phyloP scores from a whole-genome alignment of 2,888 invertebrate genomes.

The Cryptosula pallasiana region DNA sequence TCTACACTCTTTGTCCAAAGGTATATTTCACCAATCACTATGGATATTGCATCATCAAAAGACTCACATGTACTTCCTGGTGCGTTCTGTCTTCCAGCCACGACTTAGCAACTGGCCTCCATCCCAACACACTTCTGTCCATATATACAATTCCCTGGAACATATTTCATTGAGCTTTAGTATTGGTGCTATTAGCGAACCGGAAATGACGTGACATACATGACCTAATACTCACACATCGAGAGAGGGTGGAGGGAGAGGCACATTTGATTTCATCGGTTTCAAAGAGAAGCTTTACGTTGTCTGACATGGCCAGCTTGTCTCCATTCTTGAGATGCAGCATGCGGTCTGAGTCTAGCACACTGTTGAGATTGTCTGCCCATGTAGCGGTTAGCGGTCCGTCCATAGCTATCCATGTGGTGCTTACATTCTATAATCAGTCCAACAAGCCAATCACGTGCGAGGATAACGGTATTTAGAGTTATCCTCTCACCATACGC shows the following conservation, averaged over 20 bases:
- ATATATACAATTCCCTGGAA: slow-evolving; percentile 49
- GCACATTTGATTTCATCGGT: slow-evolving; percentile 44
- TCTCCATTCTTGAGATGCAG: slow-evolving; percentile 51
- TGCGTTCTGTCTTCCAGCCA: slow-evolving; percentile 49
- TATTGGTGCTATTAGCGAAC: too few species aligned
- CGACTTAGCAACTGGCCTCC: slow-evolving; percentile 50
- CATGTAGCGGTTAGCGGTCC: slow-evolving; percentile 46
- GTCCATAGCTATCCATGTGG: slow-evolving; percentile 51
- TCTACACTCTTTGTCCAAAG: too few species aligned
- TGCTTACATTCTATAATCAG: slow-evolving; percentile 50
- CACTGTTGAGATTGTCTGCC: slow-evolving; percentile 50
- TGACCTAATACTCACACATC: slow-evolving; percentile 28
- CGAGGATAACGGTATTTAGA: too few species aligned
- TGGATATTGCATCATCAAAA: too few species aligned
- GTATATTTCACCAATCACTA: too few species aligned
- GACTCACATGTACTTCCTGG: slow-evolving; percentile 50
- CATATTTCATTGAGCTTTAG: too few species aligned
- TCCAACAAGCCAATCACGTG: too few species aligned
- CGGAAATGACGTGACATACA: too few species aligned
- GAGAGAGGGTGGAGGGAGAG: slow-evolving; percentile 46
- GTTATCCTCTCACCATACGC: too few species aligned
- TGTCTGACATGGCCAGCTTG: slow-evolving; percentile 46
- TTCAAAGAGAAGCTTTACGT: slow-evolving; percentile 51
- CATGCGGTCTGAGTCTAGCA: slow-evolving; percentile 42
- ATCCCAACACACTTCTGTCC: slow-evolving; percentile 50